Base-by-base conservation (phyloP, 2,888 invertebrate genomes). In the Lagria hirta region DNA sequence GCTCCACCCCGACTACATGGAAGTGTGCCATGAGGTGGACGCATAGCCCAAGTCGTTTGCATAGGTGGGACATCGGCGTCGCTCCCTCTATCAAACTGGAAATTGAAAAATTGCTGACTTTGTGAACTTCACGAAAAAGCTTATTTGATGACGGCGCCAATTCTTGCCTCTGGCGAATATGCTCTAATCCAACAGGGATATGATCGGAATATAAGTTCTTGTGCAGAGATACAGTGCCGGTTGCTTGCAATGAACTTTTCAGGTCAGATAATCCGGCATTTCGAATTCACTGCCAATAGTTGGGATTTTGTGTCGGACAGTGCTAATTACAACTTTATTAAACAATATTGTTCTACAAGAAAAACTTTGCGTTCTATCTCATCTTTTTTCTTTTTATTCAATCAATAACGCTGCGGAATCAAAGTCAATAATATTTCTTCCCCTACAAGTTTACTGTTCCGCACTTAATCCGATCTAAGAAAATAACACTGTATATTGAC, bases 1-100 rank as follows among this genome's bases (percentile, higher is more conserved):
- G 84, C 86, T 92, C 64, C 88, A 93, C 73, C 93, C 93, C n/a
- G 91, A 92, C 73, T 95, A 93, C 77, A 92, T 94, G 88, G 94
- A 94, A 74, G 92, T 94, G 51, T 92, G 92, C 74, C 94, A 94
- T 70, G 94, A 94, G 73, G 81, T 88, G 69, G 89, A 87, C 69
- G 80, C 79, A 73, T 80, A 80, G 80, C 80, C 77, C 68, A 79
- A 77, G 72, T 78, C 68, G 28, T 70, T 70, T 47, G 54, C 43
- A 13, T 37, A 53, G 54, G 49, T 48, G 34, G 52, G 49, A 48
- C 42, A 48, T 27, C 51, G 57, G 48, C 55, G 54, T 48, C 48
- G 54, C 22, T 54, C 54, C 43, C 37, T 32, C 22, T 11, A 18
- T 24, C 16, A 36, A 34, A 14, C 7, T 21, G 41, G 28, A 35